phyloP scores from a whole-genome alignment of 2,888 invertebrate genomes.

The Operophtera brumata region DNA sequence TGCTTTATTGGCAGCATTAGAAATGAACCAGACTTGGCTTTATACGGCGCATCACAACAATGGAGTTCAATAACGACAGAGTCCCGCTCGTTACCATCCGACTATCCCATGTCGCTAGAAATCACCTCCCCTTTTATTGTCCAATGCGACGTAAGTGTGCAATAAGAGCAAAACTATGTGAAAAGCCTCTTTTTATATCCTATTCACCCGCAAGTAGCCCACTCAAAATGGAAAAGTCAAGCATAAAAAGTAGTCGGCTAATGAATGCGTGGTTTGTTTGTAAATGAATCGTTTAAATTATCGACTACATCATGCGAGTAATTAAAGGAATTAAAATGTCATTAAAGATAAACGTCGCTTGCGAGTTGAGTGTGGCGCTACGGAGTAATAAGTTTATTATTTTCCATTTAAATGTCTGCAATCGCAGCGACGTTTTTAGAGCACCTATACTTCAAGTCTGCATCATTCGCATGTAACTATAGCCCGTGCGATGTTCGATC shows the following conservation, averaged over 20 bases:
- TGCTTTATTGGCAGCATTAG: constrained; percentile 69
- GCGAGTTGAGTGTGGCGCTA: constrained; percentile 19
- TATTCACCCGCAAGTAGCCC: constrained; percentile 15
- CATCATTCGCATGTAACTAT: constrained; percentile 35
- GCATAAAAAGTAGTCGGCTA: constrained; percentile 22
- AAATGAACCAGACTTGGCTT: constrained; percentile 57
- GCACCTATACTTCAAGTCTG: constrained; percentile 45
- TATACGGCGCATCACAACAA: constrained; percentile 69
- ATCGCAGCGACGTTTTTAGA: constrained; percentile 40
- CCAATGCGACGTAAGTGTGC: constrained; percentile 51
- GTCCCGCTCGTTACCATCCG: constrained; percentile 62
- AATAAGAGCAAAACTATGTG: constrained; percentile 58
- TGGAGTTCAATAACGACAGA: constrained; percentile 67
- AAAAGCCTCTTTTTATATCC: constrained; percentile 27
- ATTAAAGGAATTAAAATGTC: constrained; percentile 43
- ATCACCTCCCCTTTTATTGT: constrained; percentile 63
- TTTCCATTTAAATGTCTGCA: constrained; percentile 28
- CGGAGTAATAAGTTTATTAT: constrained; percentile 32
- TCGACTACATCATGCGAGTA: constrained; percentile 38
- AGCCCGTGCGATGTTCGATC: constrained; percentile 27
- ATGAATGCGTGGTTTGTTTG: constrained; percentile 29
- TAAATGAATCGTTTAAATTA: constrained; percentile 38
- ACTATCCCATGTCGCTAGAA: constrained; percentile 60
- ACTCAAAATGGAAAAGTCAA: constrained; percentile 23
- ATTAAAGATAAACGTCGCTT: constrained; percentile 30